phyloP scores from a whole-genome alignment of 2,888 invertebrate species.

The Cantharis rustica region DNA sequence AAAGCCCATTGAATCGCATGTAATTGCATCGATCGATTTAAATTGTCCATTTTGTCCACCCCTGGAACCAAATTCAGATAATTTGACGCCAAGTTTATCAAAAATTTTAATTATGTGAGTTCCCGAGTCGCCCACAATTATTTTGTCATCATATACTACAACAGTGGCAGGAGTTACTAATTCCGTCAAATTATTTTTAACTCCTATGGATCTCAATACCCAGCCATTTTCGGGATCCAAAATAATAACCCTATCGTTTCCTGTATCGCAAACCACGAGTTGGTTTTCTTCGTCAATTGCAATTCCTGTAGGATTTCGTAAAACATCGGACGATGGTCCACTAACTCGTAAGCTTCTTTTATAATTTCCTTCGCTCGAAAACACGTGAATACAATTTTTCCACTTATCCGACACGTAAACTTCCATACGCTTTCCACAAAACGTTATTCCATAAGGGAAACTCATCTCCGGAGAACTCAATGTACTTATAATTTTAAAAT shows the following conservation, averaged over 20 bases:
- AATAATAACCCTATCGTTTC: constrained; percentile 72
- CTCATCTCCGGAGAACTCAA: constrained; percentile 63
- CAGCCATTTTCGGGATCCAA: constrained; percentile 63
- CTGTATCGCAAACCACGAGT: constrained; percentile 77
- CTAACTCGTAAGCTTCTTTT: constrained; percentile 67
- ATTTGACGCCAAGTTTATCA: constrained; percentile 60
- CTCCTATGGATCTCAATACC: constrained; percentile 66
- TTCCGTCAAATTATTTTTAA: constrained; percentile 59
- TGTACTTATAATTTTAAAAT: constrained; percentile 51
- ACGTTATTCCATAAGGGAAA: constrained; percentile 67
- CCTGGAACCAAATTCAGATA: constrained; percentile 68
- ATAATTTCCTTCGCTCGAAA: constrained; percentile 66
- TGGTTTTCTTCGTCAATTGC: constrained; percentile 61
- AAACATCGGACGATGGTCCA: constrained; percentile 65
- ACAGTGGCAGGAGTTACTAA: constrained; percentile 75
- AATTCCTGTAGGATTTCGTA: constrained; percentile 77
- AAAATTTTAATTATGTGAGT: constrained; percentile 69
- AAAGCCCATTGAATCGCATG: constrained; percentile 73
- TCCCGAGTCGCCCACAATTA: constrained; percentile 70
- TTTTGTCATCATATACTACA: constrained; percentile 61
- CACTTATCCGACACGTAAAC: constrained; percentile 70
- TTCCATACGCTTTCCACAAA: constrained; percentile 61
- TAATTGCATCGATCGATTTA: constrained; percentile 73
- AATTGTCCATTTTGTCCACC: constrained; percentile 73
- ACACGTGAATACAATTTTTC: constrained; percentile 72